Conservation (phyloP, 2,888 invertebrate genomes). For the Corbicula japonica region DNA sequence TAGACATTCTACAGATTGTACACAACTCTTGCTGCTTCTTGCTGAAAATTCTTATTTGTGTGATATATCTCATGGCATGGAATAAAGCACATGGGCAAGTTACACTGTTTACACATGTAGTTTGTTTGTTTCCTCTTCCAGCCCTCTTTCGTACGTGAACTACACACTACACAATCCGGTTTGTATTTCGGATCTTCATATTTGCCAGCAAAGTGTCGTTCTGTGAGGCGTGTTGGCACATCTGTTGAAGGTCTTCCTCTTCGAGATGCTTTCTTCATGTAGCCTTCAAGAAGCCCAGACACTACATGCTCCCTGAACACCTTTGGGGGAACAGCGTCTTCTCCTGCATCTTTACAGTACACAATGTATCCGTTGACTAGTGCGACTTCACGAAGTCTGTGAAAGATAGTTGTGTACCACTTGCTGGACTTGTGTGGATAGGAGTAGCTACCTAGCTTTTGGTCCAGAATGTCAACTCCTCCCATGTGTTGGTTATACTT, state of each 20-base stretch:
- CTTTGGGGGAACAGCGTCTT: background rate
- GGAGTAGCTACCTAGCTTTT: constrained; percentile 19
- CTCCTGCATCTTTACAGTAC: constrained; percentile 28
- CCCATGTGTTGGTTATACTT: constrained; percentile 19
- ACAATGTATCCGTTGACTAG: constrained; percentile 62
- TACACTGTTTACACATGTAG: constrained; percentile 28
- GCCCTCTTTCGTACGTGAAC: constrained; percentile 1
- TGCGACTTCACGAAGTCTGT: constrained; percentile 47
- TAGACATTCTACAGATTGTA: no score
- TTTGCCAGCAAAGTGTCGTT: constrained; percentile 34
- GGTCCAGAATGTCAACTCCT: constrained; percentile 22
- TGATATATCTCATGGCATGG: constrained; percentile 50
- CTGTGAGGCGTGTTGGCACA: constrained; percentile 26
- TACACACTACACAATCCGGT: constrained; percentile 52
- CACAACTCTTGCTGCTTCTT: no score
- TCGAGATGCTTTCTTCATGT: background rate
- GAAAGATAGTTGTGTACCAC: constrained; percentile 19
- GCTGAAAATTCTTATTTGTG: no score
- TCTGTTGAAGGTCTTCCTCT: constrained; percentile 14
- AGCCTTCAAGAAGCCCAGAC: constrained; percentile 39
- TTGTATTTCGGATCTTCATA: constrained; percentile 39
- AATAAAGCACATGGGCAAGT: constrained; percentile 39
- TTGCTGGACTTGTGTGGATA: constrained; percentile 29
- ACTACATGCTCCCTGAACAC: constrained; percentile 43
- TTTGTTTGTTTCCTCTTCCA: constrained; percentile 49